A percentile compares a stretch with the other conserved stretches of the same genome.
These are phyloP conservation scores for Reticulitermes lucifugus DNA, from an alignment of 2,888 invertebrate species.

Conservation along the genomic window DNA sequence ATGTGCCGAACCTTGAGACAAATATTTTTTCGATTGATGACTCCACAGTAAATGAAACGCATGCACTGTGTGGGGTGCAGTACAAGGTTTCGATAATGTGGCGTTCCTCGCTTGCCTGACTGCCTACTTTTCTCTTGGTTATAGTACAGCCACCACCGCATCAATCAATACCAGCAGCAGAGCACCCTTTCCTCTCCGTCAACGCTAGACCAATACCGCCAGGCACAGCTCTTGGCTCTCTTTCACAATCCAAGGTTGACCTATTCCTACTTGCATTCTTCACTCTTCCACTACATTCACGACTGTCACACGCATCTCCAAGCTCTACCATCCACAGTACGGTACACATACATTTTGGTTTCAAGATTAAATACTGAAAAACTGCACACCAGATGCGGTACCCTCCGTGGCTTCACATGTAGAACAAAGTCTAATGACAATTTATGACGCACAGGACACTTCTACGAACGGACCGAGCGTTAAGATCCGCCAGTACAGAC, in stretches of 20 bases:
- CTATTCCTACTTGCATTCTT: not conserved
- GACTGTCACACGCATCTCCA: too few species aligned
- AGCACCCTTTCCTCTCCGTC: not conserved
- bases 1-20: not conserved
- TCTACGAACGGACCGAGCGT: too few species aligned
- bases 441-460: too few species aligned
- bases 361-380: too few species aligned
- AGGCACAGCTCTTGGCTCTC: not conserved
- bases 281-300: too few species aligned
- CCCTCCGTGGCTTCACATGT: too few species aligned
- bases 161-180: conserved; percentile 47
- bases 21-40: not conserved
- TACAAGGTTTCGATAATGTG: not conserved
- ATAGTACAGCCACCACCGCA: conserved; percentile 28
- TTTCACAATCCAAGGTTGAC: not conserved
- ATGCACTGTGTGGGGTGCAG: not conserved
- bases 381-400: too few species aligned
- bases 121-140: not conserved
- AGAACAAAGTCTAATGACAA: too few species aligned
- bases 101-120: not conserved
- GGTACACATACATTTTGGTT: too few species aligned
- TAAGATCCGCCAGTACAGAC: too few species aligned
- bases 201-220: conserved; percentile 8
- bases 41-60: not conserved
- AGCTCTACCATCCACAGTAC: too few species aligned